phyloP scores from a whole-genome alignment of 2,113 vertebrate species.

The Capreolus pygargus region DNA sequence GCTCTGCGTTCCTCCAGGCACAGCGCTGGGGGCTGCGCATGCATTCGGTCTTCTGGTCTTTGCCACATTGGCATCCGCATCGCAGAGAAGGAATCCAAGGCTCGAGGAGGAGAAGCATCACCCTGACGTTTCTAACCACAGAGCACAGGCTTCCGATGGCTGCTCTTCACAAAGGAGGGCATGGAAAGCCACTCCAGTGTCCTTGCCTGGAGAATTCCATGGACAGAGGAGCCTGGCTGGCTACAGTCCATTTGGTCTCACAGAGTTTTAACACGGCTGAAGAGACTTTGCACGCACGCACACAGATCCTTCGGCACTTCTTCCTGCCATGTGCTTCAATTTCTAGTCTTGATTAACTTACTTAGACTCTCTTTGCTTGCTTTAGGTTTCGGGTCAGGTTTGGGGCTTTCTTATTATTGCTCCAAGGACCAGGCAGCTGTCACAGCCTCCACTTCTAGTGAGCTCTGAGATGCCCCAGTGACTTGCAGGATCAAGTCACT shows the following conservation, averaged over 20 bases:
- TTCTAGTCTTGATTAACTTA: neutral
- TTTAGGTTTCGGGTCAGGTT: neutral
- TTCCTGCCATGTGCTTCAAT: neutral
- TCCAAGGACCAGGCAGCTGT: neutral
- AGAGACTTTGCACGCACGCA: neutral
- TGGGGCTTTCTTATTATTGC: neutral
- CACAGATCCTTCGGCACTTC: fast-evolving
- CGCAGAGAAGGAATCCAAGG: neutral
- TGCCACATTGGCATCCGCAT: neutral
- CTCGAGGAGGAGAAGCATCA: neutral
- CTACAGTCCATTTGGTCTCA: neutral
- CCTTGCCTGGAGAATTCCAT: neutral
- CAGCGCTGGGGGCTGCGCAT: neutral
- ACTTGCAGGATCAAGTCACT: neutral
- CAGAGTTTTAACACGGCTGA: neutral
- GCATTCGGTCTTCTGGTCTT: neutral
- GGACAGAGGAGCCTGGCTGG: neutral
- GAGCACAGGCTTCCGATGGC: neutral
- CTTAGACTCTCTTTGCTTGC: neutral
- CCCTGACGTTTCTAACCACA: neutral
- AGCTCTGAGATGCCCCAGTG: neutral
- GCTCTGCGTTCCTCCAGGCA: too few species aligned
- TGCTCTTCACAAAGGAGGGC: neutral
- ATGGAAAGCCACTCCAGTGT: neutral
- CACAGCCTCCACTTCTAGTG: neutral